phyloP scores from a whole-genome alignment of 2,113 vertebrate genomes.

The Hypanus sabinus region DNA sequence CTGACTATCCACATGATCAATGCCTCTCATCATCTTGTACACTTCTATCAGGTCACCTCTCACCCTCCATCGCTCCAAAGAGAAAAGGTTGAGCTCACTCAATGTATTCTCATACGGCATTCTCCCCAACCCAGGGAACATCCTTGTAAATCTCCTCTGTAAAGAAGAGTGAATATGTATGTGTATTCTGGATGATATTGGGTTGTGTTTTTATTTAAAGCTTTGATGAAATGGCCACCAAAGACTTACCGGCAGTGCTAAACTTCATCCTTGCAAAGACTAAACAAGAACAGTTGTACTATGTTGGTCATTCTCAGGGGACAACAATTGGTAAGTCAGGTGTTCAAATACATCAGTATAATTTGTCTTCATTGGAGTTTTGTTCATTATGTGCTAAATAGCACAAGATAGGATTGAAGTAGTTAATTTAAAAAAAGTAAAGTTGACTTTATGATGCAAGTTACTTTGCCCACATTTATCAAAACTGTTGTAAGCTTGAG shows the following conservation, averaged over 20 bases:
- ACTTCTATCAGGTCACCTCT: too few species aligned
- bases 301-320: slow-evolving; percentile 83
- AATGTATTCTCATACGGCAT: too few species aligned
- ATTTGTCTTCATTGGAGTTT: neutral
- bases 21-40: too few species aligned
- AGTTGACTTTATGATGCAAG: neutral
- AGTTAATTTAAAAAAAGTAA: neutral
- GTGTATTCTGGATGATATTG: neutral
- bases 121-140: too few species aligned
- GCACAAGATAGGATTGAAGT: neutral
- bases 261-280: slow-evolving; percentile 74
- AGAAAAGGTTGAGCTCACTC: too few species aligned
- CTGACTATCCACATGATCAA: too few species aligned
- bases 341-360: neutral
- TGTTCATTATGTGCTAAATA: neutral
- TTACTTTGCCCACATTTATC: neutral
- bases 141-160: neutral
- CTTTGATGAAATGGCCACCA: slow-evolving; percentile 81
- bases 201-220: slow-evolving; percentile 49
- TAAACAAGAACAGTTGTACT: slow-evolving; percentile 72
- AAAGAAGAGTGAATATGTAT: neutral
- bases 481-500: neutral
- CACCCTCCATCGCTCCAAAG: too few species aligned
- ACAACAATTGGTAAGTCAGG: slow-evolving; percentile 69
- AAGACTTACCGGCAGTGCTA: slow-evolving; percentile 78